Evolutionary conservation across 2,113 vertebrate species (phyloP), one percentile per base, ranked within the genome.

Genomic region (Motacilla alba): DNA sequence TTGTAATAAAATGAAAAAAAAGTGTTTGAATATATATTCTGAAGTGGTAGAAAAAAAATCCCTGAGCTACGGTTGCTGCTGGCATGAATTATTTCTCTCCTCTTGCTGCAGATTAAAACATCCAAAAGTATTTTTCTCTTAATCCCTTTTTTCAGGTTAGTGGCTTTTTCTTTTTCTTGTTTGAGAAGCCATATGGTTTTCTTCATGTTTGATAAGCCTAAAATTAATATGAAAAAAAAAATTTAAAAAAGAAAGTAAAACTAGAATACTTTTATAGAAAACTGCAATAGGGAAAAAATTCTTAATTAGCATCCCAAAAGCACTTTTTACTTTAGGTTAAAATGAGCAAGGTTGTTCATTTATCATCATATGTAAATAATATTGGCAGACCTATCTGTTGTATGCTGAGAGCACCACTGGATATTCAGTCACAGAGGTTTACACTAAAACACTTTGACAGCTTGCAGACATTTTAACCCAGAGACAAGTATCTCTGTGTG

Each of bases 391-490:
- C 47, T 91, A 31, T 81, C 15, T 81, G 68, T 62, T 74, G 86
- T 64, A 56, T 73, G 67, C 83, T 95, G 73, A 79, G 41, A 95
- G 62, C 72, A 67, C 44, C 67, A 53, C 74, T 59, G 60, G 92
- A 50, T 68, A 47, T 66, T 91, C 90, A 64, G 60, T 90, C 84
- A 46, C 70, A 83, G 67, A 88, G 72, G 70, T 81, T 95, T 89
- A 92, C 30, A 33, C 46, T 92, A 94, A 96, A 94, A 52, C 67
- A 59, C 70, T 93, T 86, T 89, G 94, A 92, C 94, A 95, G 77
- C 80, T 90, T 89, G 67, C 87, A 93, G 90, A 73, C 80, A 35
- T 95, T 95, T 95, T 91, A 95, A 96, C 80, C 64, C 43, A 75
- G 35, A 86, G 83, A 81, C 89, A 68, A 93, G 60, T 66, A 81